Conservation (phyloP, 2,113 vertebrate genomes). For the Microcebus tavaratra region DNA sequence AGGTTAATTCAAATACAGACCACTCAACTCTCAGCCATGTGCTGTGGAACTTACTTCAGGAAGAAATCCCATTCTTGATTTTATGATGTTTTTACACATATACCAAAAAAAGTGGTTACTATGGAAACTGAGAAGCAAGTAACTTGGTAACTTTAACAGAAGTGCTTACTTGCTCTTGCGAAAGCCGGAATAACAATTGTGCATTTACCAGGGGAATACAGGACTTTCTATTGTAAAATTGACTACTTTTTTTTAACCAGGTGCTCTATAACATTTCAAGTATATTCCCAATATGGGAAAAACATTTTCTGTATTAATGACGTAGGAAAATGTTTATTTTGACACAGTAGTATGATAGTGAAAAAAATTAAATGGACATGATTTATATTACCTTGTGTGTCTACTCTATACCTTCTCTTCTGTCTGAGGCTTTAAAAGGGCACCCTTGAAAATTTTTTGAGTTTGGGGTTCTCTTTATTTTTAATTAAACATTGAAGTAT, state of each 20-base stretch:
- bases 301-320: conserved; percentile 19
- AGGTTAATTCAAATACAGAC: background rate
- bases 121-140: conserved; percentile 43
- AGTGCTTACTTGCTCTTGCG: background rate
- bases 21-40: background rate
- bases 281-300: conserved; percentile 11
- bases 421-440: background rate
- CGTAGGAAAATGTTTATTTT: background rate
- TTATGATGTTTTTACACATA: conserved; percentile 29
- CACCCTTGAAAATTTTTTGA: background rate
- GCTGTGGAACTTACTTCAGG: background rate
- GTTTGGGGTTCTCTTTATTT: background rate
- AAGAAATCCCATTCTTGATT: conserved; percentile 38
- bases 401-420: background rate
- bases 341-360: background rate
- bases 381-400: background rate
- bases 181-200: conserved; percentile 17
- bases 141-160: conserved; percentile 37
- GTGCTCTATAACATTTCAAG: conserved; percentile 25
- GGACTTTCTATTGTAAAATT: conserved; percentile 35
- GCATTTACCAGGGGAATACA: conserved; percentile 22
- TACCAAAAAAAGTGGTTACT: background rate
- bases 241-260: background rate
- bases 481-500: conserved; percentile 25
- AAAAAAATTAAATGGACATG: background rate